Conservation (phyloP, 64 coral and sea anemone species). For the Actinia equina region DNA sequence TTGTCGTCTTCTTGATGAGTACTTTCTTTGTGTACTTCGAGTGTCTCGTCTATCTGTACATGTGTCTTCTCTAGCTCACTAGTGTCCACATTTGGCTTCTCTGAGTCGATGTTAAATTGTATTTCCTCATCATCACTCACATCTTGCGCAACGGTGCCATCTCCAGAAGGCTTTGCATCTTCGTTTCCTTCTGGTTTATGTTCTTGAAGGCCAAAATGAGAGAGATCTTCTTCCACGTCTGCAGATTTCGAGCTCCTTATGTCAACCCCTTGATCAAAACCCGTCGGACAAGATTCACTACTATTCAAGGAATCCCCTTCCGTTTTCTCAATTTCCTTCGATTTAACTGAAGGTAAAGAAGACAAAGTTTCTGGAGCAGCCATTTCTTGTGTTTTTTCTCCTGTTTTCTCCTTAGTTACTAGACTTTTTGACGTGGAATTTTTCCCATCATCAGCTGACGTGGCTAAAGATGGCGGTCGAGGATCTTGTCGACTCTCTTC, state of each 20-base stretch:
- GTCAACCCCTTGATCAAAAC: not conserved
- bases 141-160: not conserved
- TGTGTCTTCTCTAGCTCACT: not conserved
- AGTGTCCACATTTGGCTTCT: not conserved
- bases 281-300: not conserved
- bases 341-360: not conserved
- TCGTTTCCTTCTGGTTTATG: not conserved
- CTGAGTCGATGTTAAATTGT: not conserved
- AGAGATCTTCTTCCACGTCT: not conserved
- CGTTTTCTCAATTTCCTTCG: not conserved
- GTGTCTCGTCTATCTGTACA: not conserved
- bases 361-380: not conserved
- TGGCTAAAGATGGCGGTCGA: conserved; percentile 53
- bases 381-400: not conserved
- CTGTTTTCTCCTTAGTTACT: conserved; percentile 12
- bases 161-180: conserved; percentile 3
- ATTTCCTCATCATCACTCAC: not conserved
- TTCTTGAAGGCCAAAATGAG: not conserved
- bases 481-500: conserved; percentile 42
- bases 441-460: conserved; percentile 66
- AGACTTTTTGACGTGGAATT: conserved; percentile 65
- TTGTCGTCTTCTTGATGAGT: not conserved
- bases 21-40: not conserved
- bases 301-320: not conserved
- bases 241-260: not conserved